Base-by-base conservation (phyloP, 2,113 vertebrate species). In the Clarias gariepinus region DNA sequence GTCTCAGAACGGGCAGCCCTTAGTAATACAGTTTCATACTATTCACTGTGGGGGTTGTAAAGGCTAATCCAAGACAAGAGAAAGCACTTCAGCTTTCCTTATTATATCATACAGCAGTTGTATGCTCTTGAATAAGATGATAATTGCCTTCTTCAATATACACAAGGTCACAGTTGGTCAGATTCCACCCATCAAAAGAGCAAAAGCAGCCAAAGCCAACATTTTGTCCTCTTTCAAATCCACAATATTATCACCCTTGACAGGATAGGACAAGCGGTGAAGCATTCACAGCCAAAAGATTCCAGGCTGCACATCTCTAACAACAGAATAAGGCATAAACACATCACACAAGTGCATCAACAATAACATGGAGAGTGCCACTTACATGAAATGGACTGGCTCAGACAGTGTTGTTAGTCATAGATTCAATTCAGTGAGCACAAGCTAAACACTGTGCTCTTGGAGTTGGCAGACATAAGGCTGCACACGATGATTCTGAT, bases 301-400 rank as follows among this genome's bases (percentile, higher is more conserved):
- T 79, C 55, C 77, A 79, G 3, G 15, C 28, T 79, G 16, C 53
- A 58, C n/a, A 19, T 28, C 7, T 57, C 52, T 4, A 78, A 57
- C 76, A 78, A 30, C 10, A n/a, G 55, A 30, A 79, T 33, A 33
- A 79, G 18, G 28, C n/a, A 79, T 79, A 74, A 74, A 52, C 71
- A 74, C 41, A 52, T 47, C 36, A 74, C n/a, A 79, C 19, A 6
- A 78, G 9, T 60, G 77, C 28, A 55, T 57, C n/a, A 57, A 77
- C 74, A 55, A 28, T 13, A 55, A 53, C n/a, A 28, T 55, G 74
- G 47, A 18, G 47, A 53, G 53, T 78, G 76, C 52, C n/a, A 79
- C 55, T 79, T 79, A 60, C 18, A 33, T 30, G 30, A 78, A 78
- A 30, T 30, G 28, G 77, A 79, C 28, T 21, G 18, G 58, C n/a